Conservation (phyloP, 1,140 invertebrate species). For the Drosophila sulfurigaster region DNA sequence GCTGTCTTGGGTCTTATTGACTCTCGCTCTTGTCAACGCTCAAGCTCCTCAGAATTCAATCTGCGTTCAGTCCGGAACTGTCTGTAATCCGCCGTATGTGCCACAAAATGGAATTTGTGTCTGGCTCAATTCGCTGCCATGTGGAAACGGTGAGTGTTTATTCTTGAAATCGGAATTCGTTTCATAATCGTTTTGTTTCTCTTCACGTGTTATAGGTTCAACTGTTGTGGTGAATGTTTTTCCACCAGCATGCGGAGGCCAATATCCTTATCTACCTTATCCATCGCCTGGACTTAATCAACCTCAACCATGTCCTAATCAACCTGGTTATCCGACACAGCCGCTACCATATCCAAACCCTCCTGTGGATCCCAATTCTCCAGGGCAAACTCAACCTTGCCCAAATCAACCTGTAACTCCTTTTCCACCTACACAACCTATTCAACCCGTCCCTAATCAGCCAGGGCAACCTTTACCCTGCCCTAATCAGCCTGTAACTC, state of each 20-base stretch:
- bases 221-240: constrained; percentile 30
- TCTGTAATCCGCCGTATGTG: constrained; percentile 25
- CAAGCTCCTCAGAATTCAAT: constrained; percentile 23
- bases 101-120: constrained; percentile 47
- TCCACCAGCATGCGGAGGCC: not conserved
- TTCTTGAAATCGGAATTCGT: not conserved
- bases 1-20: constrained; percentile 36
- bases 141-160: constrained; percentile 22
- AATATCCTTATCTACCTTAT: constrained; percentile 1
- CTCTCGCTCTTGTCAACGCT: constrained; percentile 8
- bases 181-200: not conserved
- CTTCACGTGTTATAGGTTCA: constrained; percentile 8
- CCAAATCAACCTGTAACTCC: too few species aligned
- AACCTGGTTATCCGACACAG: constrained; percentile 1
- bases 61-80: not conserved
- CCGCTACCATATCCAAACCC: constrained; percentile 4
- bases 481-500: constrained; percentile 10
- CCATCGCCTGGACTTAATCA: not conserved
- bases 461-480: constrained; percentile 2
- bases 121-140: not conserved
- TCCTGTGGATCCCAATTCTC: not conserved
- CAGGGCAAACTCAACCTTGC: too few species aligned
- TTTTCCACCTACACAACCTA: not conserved
- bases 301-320: not conserved
- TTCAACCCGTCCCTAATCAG: constrained; percentile 1